Percentiles rank a stretch among this genome's conserved stretches.
Conservation (phyloP, 2,888 invertebrate species). For the Conops quadrifasciatus region DNA sequence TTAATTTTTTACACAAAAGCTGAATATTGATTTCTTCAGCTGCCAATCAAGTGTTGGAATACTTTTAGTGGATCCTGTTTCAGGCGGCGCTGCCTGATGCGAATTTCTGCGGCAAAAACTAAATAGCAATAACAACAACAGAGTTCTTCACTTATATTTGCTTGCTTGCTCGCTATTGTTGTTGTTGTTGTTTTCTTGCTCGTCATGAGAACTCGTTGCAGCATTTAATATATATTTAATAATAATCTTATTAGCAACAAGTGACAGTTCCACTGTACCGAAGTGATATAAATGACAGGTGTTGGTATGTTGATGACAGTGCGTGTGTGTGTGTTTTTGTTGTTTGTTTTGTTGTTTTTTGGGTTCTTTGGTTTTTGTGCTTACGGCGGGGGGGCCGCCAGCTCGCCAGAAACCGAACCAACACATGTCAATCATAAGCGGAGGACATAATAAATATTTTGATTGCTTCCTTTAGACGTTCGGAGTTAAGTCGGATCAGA, state of each 20-base stretch:
- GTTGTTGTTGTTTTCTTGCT: slow-evolving; percentile 12
- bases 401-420: neutral
- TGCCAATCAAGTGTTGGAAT: neutral
- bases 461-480: slow-evolving; percentile 9
- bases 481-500: neutral
- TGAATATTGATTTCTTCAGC: slow-evolving; percentile 22
- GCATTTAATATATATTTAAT: slow-evolving; percentile 37
- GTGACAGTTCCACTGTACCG: slow-evolving; percentile 49
- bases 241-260: slow-evolving; percentile 46
- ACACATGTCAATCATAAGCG: slow-evolving; percentile 27
- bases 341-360: slow-evolving; percentile 1
- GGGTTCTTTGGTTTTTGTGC: neutral
- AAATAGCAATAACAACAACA: neutral
- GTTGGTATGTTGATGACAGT: slow-evolving; percentile 45
- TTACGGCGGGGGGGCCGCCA: neutral
- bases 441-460: slow-evolving; percentile 30
- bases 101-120: neutral
- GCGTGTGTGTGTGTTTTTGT: slow-evolving; percentile 2
- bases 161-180: neutral
- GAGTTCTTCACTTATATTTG: neutral
- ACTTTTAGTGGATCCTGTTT: slow-evolving; percentile 31
- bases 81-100: neutral
- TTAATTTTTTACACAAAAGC: slow-evolving; percentile 5
- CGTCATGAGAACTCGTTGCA: slow-evolving; percentile 9
- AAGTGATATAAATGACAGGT: slow-evolving; percentile 50